Evolutionary conservation across 2,797 vertebrate species (phyloP).

Genomic region (Halcyon leucocephala): DNA sequence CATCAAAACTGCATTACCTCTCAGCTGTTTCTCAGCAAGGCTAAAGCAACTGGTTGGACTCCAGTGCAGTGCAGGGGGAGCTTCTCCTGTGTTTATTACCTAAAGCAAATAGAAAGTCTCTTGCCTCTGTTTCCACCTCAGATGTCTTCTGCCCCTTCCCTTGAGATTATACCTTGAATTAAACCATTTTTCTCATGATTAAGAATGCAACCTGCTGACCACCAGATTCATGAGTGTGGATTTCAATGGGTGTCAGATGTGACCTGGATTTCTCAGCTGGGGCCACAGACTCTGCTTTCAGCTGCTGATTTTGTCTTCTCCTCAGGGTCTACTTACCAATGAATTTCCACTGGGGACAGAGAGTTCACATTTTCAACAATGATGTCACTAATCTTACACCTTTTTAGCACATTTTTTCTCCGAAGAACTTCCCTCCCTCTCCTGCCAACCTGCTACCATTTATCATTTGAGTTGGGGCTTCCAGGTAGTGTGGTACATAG

Average conservation of each 20-base stretch:
- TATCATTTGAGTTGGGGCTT: background rate
- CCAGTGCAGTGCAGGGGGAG: background rate
- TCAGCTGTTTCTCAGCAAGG: background rate
- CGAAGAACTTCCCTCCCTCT: background rate
- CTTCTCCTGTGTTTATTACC: background rate
- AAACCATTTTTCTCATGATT: background rate
- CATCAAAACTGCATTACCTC: background rate
- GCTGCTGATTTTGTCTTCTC: background rate
- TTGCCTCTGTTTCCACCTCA: background rate
- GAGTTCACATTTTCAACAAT: background rate
- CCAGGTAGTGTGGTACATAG: background rate
- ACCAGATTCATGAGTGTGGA: background rate
- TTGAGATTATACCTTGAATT: background rate
- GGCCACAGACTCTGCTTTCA: background rate
- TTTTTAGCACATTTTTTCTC: background rate
- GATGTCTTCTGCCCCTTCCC: background rate
- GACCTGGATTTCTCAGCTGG: background rate
- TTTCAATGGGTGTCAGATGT: background rate
- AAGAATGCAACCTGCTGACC: background rate
- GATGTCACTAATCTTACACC: background rate
- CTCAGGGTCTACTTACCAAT: background rate
- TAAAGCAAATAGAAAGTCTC: background rate
- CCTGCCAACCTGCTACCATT: background rate
- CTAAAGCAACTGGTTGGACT: background rate
- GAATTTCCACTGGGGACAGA: background rate